These are phyloP conservation scores for Halesus radiatus DNA, from an alignment of 1,140 invertebrate genomes.

Conservation along the genomic window DNA sequence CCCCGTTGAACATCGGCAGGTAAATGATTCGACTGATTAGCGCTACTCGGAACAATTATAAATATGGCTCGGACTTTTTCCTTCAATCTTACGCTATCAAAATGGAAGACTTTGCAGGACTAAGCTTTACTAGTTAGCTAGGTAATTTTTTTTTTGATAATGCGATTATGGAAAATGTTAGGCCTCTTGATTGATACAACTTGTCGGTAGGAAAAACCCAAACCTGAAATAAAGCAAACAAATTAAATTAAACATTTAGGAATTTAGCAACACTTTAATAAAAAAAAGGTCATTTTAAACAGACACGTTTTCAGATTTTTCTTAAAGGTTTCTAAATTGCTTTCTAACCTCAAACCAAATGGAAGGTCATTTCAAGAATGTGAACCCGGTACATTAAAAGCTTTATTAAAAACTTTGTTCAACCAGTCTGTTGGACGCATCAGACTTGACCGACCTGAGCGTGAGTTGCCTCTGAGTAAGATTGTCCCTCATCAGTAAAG, in stretches of 20 bases:
- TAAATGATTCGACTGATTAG: not conserved
- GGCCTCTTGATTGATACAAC: slow-evolving; percentile 13
- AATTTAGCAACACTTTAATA: not conserved
- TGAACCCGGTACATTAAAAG: no score
- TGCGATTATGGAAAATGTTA: slow-evolving; percentile 40
- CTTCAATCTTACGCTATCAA: slow-evolving; percentile 54
- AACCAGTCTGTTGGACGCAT: no score
- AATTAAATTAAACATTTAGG: not conserved
- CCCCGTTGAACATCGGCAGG: not conserved
- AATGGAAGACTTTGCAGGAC: slow-evolving; percentile 57
- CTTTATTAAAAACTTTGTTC: no score
- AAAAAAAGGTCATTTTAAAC: no score
- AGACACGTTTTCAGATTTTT: no score
- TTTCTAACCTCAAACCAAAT: no score
- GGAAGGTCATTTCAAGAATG: no score
- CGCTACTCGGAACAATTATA: not conserved
- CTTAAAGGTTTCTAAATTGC: no score
- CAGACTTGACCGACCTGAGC: no score
- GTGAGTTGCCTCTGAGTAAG: no score
- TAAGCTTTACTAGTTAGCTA: slow-evolving; percentile 49
- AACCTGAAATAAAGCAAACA: slow-evolving; percentile 3
- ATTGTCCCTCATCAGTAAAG: no score
- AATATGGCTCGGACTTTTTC: slow-evolving; percentile 49
- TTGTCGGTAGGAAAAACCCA: not conserved
- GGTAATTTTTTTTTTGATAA: slow-evolving; percentile 44